Evolutionary conservation across 2,113 vertebrate species (phyloP).

Genomic region (Eonycteris spelaea): DNA sequence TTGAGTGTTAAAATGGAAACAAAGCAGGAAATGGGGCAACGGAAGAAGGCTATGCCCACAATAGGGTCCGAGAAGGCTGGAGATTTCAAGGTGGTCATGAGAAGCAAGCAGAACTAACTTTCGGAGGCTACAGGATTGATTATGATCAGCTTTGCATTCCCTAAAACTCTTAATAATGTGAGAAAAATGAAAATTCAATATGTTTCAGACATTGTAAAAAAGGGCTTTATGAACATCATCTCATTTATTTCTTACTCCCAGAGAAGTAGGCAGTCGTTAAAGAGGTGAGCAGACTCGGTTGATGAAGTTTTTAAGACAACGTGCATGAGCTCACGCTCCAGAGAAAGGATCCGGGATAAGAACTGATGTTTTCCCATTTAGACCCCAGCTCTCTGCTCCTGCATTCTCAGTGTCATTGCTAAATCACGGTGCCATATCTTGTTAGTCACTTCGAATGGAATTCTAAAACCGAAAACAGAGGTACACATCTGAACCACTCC

Average conservation of each 20-base stretch:
- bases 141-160: not conserved
- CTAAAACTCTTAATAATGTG: not conserved
- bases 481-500: not conserved
- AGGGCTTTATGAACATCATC: not conserved
- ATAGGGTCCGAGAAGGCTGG: fast-evolving
- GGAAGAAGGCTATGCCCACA: fast-evolving
- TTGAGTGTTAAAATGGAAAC: not conserved
- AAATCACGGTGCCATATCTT: fast-evolving
- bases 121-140: not conserved
- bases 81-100: fast-evolving
- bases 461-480: not conserved
- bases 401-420: fast-evolving
- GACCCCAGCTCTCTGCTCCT: not conserved
- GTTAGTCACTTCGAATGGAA: not conserved
- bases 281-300: not conserved
- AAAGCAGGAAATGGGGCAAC: not conserved
- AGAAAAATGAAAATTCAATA: not conserved
- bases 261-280: not conserved
- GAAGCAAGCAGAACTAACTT: fast-evolving
- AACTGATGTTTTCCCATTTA: fast-evolving
- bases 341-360: not conserved
- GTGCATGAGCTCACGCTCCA: not conserved
- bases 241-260: not conserved
- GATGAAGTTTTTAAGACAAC: not conserved
- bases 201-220: not conserved